Evolutionary conservation across 2,888 invertebrate genomes (phyloP).

Genomic region (Zaprionus bogoriensis): DNA sequence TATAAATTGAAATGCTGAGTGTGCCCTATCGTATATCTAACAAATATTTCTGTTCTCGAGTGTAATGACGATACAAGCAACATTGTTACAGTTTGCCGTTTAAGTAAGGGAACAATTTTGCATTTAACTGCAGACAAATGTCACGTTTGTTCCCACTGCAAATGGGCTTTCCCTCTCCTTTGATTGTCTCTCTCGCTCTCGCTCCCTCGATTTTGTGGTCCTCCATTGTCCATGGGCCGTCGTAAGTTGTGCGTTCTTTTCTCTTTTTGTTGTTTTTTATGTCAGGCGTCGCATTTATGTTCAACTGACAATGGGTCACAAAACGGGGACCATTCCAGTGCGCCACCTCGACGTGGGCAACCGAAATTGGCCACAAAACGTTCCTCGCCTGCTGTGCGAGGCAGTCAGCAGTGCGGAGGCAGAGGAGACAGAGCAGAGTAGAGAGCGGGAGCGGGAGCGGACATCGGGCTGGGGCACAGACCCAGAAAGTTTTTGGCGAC

Average conservation of each 20-base stretch:
- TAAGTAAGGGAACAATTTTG: conserved; percentile 16
- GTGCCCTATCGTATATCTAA: background rate
- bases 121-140: conserved; percentile 44
- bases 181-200: too few species aligned
- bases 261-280: conserved; percentile 39
- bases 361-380: conserved; percentile 73
- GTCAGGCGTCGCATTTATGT: conserved; percentile 61
- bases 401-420: background rate
- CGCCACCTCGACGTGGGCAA: conserved; percentile 28
- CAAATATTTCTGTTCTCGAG: background rate
- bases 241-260: conserved; percentile 41
- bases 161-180: too few species aligned
- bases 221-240: conserved; percentile 41
- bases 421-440: background rate
- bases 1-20: background rate
- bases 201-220: conserved; percentile 5
- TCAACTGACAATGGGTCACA: conserved; percentile 65
- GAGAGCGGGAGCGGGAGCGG: background rate
- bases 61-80: background rate
- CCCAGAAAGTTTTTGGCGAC: conserved; percentile 61
- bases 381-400: conserved; percentile 67
- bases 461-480: conserved; percentile 9
- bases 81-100: conserved; percentile 6
- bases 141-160: conserved; percentile 25
- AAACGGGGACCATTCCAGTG: conserved; percentile 40